A percentile compares a stretch with the other conserved stretches of the same genome.
phyloP scores from a whole-genome alignment of 2,888 invertebrate species.

The Phaedon cochleariae region DNA sequence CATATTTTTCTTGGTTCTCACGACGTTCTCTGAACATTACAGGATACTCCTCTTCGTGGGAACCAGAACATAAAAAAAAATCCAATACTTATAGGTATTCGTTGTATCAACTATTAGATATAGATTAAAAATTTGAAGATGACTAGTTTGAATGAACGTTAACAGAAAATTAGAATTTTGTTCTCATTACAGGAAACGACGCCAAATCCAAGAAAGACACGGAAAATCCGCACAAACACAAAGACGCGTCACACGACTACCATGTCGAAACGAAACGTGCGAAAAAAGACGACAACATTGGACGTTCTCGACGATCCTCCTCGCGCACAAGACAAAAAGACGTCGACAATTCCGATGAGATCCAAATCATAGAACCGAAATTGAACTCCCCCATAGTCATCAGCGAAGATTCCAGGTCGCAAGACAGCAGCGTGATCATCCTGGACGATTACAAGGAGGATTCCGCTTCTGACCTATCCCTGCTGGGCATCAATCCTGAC shows the following conservation, averaged over 20 bases:
- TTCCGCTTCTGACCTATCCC: slow-evolving; percentile 1
- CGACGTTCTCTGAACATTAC: no score
- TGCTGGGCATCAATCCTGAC: slow-evolving; percentile 8
- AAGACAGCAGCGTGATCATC: slow-evolving; percentile 42
- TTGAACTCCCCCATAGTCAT: slow-evolving; percentile 48
- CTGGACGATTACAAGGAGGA: slow-evolving; percentile 43
- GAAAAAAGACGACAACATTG: slow-evolving; percentile 9
- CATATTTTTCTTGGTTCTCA: no score
- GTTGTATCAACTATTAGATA: no score
- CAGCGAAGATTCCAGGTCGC: slow-evolving; percentile 50
- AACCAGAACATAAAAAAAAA: no score
- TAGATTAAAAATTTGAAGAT: no score
- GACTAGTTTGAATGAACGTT: no score
- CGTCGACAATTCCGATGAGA: slow-evolving; percentile 41
- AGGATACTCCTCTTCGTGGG: no score
- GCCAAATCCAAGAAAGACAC: slow-evolving; percentile 6
- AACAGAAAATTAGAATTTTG: no score
- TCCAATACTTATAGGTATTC: no score
- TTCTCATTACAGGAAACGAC: background rate
- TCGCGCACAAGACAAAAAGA: slow-evolving; percentile 25
- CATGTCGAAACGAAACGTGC: slow-evolving; percentile 26
- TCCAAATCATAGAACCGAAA: slow-evolving; percentile 44
- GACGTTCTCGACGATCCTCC: slow-evolving; percentile 2
- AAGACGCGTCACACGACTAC: slow-evolving; percentile 20
- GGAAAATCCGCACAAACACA: slow-evolving; percentile 18